phyloP scores from a whole-genome alignment of 1,140 invertebrate species.

The Drosophila sulfurigaster region DNA sequence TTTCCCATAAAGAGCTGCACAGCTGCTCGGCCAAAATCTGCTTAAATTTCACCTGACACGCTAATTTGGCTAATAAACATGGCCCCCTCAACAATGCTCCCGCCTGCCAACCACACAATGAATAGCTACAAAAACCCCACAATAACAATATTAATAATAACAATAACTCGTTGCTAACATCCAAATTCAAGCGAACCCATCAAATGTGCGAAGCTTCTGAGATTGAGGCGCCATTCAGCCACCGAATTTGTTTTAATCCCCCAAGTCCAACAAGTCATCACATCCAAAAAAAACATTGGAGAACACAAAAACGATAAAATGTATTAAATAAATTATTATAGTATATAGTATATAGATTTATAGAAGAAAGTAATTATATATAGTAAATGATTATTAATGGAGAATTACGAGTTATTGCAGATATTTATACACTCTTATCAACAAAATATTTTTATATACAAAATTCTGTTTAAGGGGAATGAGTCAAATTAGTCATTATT shows the following conservation, averaged over 20 bases:
- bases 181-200: conserved; percentile 61
- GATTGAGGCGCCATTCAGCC: conserved; percentile 65
- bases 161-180: conserved; percentile 48
- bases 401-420: not conserved
- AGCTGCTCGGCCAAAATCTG: conserved; percentile 74
- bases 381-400: not conserved
- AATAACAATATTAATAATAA: conserved; percentile 31
- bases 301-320: conserved; percentile 1
- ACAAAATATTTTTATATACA: no score
- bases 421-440: no score
- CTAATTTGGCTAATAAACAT: conserved; percentile 82
- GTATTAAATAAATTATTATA: conserved; percentile 3
- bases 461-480: no score
- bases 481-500: no score
- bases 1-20: conserved; percentile 76
- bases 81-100: not conserved
- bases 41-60: conserved; percentile 82
- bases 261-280: conserved; percentile 42
- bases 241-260: conserved; percentile 35
- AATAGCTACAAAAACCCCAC: not conserved
- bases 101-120: no score
- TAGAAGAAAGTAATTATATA: conserved; percentile 55
- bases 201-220: conserved; percentile 25
- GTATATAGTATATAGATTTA: conserved; percentile 24
- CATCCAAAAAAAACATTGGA: conserved; percentile 14